Base-by-base conservation (phyloP, 1,140 invertebrate genomes). In the Platorchestia sp. region DNA sequence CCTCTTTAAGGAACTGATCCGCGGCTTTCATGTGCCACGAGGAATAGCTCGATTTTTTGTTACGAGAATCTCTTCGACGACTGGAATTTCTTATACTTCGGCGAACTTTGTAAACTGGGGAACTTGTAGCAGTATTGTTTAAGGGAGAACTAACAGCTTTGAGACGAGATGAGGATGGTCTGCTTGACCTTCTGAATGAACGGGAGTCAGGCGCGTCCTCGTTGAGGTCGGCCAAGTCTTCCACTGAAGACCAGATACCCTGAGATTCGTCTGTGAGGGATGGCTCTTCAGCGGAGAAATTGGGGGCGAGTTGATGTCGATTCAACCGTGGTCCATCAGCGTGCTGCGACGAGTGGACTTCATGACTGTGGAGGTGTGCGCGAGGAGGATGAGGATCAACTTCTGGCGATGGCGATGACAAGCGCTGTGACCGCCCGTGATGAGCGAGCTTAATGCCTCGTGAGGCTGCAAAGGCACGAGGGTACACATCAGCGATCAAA, bases 401-500 rank as follows among this genome's bases (percentile, higher is more conserved):
- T 96, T 96, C 96, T 95, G 89, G 95, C 96, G 96, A 96, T 96
- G 96, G 96, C 96, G 53, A 41, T 45, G 95, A 87, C 95, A 95
- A 47, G 93, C 59, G 47, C 43, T 89, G 95, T 45, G 95, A 86
- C 96, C 95, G 45, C 91, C 96, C 96, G 96, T 96, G 93, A 96
- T 96, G 95, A 87, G 90, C 95, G 93, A 95, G 95, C 95, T 95
- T 53, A 91, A 96, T 45, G 87, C 96, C 95, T 90, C 95, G 96
- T 43, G 95, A 95, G 95, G 96, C 96, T 96, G 96, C 96, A 96
- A 96, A 96, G 86, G 96, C 96, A 95, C 87, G 95, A 95, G 96
- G 95, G 75, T 96, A 96, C 87, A 96, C 87, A 95, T 96, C 42
- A 95, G 96, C 96, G 44, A 96, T 96, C 47, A 96, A 51, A 95